Base-by-base conservation (phyloP, 2,888 invertebrate species). In the Entomobrya proxima region DNA sequence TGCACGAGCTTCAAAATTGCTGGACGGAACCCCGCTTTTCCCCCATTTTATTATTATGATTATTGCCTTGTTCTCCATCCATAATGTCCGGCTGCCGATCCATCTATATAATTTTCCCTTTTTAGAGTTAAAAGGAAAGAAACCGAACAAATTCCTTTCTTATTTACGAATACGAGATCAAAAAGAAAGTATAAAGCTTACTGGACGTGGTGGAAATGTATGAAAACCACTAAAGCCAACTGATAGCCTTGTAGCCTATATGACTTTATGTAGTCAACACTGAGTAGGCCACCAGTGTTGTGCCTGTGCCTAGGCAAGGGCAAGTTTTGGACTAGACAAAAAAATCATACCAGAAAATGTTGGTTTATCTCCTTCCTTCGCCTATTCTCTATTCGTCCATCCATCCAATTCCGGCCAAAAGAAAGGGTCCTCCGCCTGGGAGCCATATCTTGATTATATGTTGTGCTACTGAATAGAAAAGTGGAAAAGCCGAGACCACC, bases 401-500 rank as follows among this genome's bases (percentile, higher is more conserved):
- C 72, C 50, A 74, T 50, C 32, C 50, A 47, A 50, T 74, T 74
- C 67, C n/a, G n/a, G n/a, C n/a, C n/a, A n/a, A 21, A 18, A 3
- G 24, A 44, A 67, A 67, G 27, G n/a, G 24, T 32, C 5, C 61
- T 30, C 18, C 35, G 61, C 61, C 21, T 27, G 72, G 72, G 32
- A 50, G 50, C 50, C 72, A 74, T 74, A 74, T 74, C 72, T 47
- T 74, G 72, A 50, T 74, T 74, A 50, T 50, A 50, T 27, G 27
- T 18, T 15, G 30, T 15, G 27, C 15, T 15, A 44, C 67, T 47
- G 30, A 11, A n/a, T 24, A 44, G 47, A 72, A 27, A 9, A 27
- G 47, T 32, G 32, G 13, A 50, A 74, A 72, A 47, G 50, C 47
- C 72, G 67, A 76, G 47, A 82, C 80, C 80, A 81, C 72, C 44